phyloP scores from a whole-genome alignment of 1,140 invertebrate genomes.

The Tyrophagus putrescentiae region DNA sequence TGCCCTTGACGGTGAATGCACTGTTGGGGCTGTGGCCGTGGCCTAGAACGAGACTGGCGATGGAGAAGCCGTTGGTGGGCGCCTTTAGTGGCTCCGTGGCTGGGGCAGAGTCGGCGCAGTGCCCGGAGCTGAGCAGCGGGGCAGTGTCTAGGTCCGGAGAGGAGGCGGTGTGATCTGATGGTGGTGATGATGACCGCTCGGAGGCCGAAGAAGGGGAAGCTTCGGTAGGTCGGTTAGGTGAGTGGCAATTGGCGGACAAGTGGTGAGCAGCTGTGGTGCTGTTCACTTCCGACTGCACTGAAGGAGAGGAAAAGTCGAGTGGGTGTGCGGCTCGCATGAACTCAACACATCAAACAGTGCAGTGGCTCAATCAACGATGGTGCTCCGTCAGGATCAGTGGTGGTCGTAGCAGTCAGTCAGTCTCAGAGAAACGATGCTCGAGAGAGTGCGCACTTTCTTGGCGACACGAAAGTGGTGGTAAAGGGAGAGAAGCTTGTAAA shows the following conservation, averaged over 20 bases:
- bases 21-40: neutral
- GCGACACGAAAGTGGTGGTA: too few species aligned
- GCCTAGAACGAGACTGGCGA: neutral
- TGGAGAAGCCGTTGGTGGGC: constrained; percentile 9
- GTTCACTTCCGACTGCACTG: neutral
- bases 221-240: neutral
- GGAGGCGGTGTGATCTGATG: neutral
- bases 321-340: constrained; percentile 4
- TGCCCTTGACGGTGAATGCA: too few species aligned
- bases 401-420: too few species aligned
- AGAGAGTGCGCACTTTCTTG: too few species aligned
- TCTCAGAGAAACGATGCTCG: too few species aligned
- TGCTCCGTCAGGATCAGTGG: too few species aligned
- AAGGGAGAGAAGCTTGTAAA: too few species aligned
- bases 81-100: constrained; percentile 13
- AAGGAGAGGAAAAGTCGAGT: neutral
- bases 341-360: too few species aligned
- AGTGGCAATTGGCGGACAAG: neutral
- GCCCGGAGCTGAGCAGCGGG: neutral
- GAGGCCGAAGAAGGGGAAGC: neutral
- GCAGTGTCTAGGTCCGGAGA: neutral
- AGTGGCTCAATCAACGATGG: too few species aligned
- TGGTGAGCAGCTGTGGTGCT: neutral
- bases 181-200: neutral
- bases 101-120: neutral